These are phyloP conservation scores for Rhagoletis pomonella DNA, from an alignment of 1,140 invertebrate genomes.

Conservation along the genomic window DNA sequence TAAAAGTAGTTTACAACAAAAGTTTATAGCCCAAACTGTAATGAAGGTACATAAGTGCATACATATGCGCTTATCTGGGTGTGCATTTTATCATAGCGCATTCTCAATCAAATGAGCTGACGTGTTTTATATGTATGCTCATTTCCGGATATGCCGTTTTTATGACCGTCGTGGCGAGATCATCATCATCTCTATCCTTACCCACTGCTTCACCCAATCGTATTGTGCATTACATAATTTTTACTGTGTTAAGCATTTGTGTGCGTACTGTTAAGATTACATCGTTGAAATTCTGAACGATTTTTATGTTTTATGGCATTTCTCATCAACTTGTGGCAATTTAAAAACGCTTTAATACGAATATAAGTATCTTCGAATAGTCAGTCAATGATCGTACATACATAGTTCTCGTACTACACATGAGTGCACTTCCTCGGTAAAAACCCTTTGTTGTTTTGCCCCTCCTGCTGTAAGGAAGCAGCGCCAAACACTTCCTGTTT, in stretches of 20 bases:
- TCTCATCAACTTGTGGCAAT: neutral
- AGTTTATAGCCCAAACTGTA: too few species aligned
- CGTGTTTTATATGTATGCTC: neutral
- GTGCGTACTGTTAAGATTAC: neutral
- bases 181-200: too few species aligned
- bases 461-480: neutral
- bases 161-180: neutral
- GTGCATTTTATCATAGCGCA: neutral
- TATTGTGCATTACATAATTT: too few species aligned
- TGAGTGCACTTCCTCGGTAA: neutral
- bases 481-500: neutral
- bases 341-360: neutral
- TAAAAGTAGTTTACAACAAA: too few species aligned
- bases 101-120: neutral
- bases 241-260: too few species aligned
- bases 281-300: neutral
- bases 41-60: too few species aligned
- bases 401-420: neutral
- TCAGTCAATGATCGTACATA: neutral
- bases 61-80: neutral
- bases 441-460: neutral
- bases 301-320: neutral
- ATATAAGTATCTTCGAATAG: neutral
- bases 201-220: too few species aligned
- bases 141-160: neutral